Evolutionary conservation across 2,888 invertebrate genomes (phyloP), one percentile per base, ranked within the genome.

Genomic region (Eristalis pertinax): DNA sequence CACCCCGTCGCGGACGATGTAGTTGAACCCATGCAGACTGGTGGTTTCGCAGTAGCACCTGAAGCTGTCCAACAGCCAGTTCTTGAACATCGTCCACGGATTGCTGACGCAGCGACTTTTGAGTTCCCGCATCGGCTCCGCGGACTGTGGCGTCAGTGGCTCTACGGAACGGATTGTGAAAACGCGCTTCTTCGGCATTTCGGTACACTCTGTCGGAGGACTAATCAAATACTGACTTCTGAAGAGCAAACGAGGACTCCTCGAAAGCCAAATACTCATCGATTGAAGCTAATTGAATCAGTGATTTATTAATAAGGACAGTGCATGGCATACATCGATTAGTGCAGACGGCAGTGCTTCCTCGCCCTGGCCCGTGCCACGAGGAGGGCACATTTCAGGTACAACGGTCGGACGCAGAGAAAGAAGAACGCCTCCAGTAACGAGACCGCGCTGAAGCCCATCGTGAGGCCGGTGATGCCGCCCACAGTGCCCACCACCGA

Each of bases 21-120:
- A 96, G 90, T 95, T 95, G 89, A 95, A 96, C 0, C 96, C 96
- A 90, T 96, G 96, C 72, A 96, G 92, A 84, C 95, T 95, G 0
- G 96, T 96, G 29, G 95, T 94, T 72, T 94, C 93, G 89, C 96
- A 96, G 92, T 96, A 96, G 89, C 95, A 94, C 4, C 91, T 90
- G 22, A 92, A 87, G 79, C 91, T 92, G 0, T 90, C 90, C 10
- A 81, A 63, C 24, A 93, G 90, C 93, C 93, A 93, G 4, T 89
- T 84, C 2, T 82, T 80, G 4, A 91, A 70, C 4, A 81, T 11
- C 11, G 13, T 70, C 88, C 74, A 81, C 24, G 84, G 79, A 41
- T 69, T 75, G 50, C 60, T 76, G 1, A 62, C 77, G 35, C 19
- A 22, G 2, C 41, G 73, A 0, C 15, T 19, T 10, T 74, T 43